A percentile compares a stretch with the other conserved stretches of the same genome.
These are phyloP conservation scores for Paramormyrops kingsleyae DNA, from an alignment of 2,113 vertebrate species.

Conservation along the genomic window DNA sequence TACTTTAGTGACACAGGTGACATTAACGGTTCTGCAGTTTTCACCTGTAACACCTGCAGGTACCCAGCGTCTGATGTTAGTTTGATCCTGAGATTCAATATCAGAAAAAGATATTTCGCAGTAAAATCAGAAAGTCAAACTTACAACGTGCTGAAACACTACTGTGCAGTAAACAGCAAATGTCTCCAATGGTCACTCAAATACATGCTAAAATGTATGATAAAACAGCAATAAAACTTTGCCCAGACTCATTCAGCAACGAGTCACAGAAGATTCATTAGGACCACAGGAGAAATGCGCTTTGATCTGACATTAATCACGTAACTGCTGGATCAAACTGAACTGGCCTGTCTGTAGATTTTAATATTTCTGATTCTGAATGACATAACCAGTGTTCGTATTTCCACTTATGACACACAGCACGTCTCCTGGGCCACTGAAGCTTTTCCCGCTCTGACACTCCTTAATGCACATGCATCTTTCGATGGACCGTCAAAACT, in stretches of 20 bases:
- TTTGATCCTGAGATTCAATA: background rate
- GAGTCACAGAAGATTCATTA: background rate
- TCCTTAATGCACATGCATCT: background rate
- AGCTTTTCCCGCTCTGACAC: background rate
- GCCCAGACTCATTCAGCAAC: background rate
- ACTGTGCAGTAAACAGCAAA: background rate
- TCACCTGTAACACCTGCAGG: background rate
- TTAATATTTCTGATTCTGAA: constrained; percentile 1
- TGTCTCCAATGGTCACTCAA: background rate
- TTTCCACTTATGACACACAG: background rate
- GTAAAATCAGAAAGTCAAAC: background rate
- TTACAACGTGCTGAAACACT: background rate
- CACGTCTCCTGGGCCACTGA: background rate
- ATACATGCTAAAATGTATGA: background rate
- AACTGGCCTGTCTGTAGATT: background rate
- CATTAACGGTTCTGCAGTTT: background rate
- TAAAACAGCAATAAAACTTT: background rate
- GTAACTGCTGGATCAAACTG: background rate
- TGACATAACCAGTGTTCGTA: background rate
- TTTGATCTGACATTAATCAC: background rate
- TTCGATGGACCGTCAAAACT: background rate
- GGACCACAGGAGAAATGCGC: background rate
- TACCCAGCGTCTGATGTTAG: background rate
- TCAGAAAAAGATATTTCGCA: background rate
- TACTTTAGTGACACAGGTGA: background rate